Base-by-base conservation (phyloP, 2,888 invertebrate genomes). In the Tupiocoris notatus region DNA sequence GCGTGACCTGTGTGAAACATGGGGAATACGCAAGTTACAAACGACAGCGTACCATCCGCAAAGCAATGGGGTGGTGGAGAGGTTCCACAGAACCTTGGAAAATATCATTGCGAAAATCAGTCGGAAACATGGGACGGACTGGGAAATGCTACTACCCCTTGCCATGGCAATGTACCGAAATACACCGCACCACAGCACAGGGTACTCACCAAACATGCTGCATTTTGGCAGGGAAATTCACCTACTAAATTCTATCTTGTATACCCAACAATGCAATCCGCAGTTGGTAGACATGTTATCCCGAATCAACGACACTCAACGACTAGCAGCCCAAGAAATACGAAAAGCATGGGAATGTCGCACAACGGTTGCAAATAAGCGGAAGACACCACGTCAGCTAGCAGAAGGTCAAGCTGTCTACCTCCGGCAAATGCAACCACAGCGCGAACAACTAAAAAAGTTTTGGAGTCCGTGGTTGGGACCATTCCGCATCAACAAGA, bases 81-180 rank as follows among this genome's bases (percentile, higher is more conserved):
- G 83, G 22, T 80, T 79, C 24, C 83, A 84, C 70, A 63, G 79
- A 18, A 82, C 82, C 0, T 61, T 83, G 23, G 80, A 79, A 3
- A 81, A 82, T 20, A 82, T 82, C 75, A 54, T 83, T 0, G 81
- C 81, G 76, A 81, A 82, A 75, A 83, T 80, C 73, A 81, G 82
- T 2, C 80, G 80, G n/a, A 2, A 74, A 22, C 80, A 81, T 78
- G n/a, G n/a, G n/a, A 75, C 75, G 2, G 80, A 83, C 75, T 84
- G 83, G 83, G 82, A 83, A 70, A 77, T 81, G 57, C 82, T 81
- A 78, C 58, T 83, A 23, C 78, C 79, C 12, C 80, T 81, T 58
- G 81, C 81, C 0, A 81, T 82, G 79, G 82, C 82, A 59, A 80
- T 80, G 0, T 82, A 83, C 76, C 82, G 82, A 58, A 80, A 81